A percentile compares a stretch with the other conserved stretches of the same genome.
phyloP scores from a whole-genome alignment of 2,797 vertebrate genomes.

The Xerus rutilus region DNA sequence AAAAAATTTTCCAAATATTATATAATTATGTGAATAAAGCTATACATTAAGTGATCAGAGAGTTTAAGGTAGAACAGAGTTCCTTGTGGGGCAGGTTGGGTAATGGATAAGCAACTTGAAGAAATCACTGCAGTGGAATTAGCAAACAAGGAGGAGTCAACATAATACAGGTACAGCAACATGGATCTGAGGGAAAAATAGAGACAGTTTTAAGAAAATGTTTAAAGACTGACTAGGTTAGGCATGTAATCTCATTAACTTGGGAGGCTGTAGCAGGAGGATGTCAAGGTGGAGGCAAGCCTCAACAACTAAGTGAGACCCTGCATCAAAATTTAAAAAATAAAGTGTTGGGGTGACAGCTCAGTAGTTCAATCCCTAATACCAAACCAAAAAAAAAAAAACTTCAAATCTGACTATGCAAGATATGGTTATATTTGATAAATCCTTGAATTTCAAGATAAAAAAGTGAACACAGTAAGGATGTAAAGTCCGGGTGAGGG shows the following conservation, averaged over 20 bases:
- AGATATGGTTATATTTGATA: background rate
- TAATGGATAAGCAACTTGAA: constrained; percentile 29
- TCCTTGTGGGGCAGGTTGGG: constrained; percentile 2
- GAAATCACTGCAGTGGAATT: constrained; percentile 2
- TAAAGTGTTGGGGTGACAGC: no score
- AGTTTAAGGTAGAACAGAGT: constrained; percentile 57
- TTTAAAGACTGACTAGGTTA: background rate
- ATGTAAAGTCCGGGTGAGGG: background rate
- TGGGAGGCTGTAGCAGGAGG: no score
- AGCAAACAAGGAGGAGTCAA: constrained; percentile 15
- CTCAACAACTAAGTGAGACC: no score
- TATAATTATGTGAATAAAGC: constrained; percentile 37
- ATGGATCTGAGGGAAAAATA: background rate
- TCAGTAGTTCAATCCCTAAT: no score
- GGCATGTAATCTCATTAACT: no score
- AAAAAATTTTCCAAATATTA: constrained; percentile 31
- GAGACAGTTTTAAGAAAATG: background rate
- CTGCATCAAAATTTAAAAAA: no score
- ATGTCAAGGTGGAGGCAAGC: no score
- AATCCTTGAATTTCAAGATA: background rate
- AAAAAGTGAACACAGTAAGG: background rate
- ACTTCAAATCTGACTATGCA: background rate
- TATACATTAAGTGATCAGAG: background rate
- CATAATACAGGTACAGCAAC: background rate
- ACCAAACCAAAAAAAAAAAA: no score